These are phyloP conservation scores for Phyto melanocephala DNA, from an alignment of 2,888 invertebrate genomes.

Conservation along the genomic window DNA sequence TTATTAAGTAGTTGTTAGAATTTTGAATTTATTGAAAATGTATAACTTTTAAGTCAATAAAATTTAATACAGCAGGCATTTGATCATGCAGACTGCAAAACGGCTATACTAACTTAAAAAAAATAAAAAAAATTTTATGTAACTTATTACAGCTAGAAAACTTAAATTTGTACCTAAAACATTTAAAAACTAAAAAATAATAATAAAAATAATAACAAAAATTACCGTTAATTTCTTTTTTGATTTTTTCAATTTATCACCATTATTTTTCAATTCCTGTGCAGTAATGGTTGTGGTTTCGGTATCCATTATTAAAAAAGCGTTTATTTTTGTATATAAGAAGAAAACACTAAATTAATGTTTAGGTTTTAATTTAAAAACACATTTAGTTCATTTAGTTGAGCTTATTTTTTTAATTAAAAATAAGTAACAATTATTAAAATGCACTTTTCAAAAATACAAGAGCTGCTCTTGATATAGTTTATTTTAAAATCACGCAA, in stretches of 20 bases:
- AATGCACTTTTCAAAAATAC: slow-evolving; percentile 6
- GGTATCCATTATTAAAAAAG: slow-evolving; percentile 44
- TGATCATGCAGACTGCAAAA: no score
- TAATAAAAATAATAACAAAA: not conserved
- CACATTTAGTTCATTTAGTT: slow-evolving; percentile 32
- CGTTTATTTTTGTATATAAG: not conserved
- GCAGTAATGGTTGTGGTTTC: slow-evolving; percentile 54
- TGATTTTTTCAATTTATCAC: slow-evolving; percentile 41
- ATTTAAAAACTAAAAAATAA: no score
- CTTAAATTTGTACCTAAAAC: no score
- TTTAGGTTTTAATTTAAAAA: slow-evolving; percentile 24
- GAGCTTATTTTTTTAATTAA: not conserved
- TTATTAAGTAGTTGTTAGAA: no score
- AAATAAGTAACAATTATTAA: slow-evolving; percentile 14
- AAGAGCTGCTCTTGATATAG: not conserved
- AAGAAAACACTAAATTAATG: slow-evolving; percentile 8
- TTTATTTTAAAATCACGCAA: slow-evolving; percentile 45
- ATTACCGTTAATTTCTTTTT: slow-evolving; percentile 54
- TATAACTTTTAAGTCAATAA: no score
- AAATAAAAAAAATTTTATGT: no score
- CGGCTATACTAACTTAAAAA: no score
- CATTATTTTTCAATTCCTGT: slow-evolving; percentile 12
- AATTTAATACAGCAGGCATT: no score
- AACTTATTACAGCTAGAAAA: no score
- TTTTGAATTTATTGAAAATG: no score